Evolutionary conservation across 2,888 invertebrate genomes (phyloP).

Genomic region (Merodon equestris): DNA sequence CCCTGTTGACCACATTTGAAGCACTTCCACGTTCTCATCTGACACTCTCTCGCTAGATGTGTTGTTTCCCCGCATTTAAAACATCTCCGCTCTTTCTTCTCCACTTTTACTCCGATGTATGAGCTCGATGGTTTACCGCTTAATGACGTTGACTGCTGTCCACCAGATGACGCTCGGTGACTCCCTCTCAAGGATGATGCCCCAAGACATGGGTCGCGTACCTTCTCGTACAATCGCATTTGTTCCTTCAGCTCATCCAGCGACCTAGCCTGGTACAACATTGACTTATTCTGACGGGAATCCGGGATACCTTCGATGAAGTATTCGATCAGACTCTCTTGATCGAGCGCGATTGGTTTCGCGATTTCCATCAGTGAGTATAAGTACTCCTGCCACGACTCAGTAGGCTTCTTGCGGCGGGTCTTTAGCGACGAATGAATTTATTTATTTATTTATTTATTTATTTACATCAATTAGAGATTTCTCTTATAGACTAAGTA

Average conservation of each 20-base stretch:
- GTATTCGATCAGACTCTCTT: constrained; percentile 48
- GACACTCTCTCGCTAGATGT: background rate
- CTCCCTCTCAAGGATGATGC: too few species aligned
- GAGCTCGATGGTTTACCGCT: too few species aligned
- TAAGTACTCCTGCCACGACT: constrained; percentile 38
- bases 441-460: too few species aligned
- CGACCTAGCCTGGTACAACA: constrained; percentile 11
- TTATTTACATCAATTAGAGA: too few species aligned
- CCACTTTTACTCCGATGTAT: too few species aligned
- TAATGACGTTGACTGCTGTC: too few species aligned
- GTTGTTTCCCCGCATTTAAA: background rate
- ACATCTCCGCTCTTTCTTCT: background rate
- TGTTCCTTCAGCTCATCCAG: constrained; percentile 15
- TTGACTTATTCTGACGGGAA: background rate
- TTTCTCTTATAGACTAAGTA: too few species aligned
- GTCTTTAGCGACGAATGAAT: constrained; percentile 26
- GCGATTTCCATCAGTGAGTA: constrained; percentile 46
- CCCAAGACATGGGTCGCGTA: background rate
- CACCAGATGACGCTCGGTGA: too few species aligned
- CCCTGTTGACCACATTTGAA: background rate
- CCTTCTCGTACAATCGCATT: constrained; percentile 21
- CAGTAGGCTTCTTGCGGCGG: constrained; percentile 33
- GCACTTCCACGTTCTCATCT: background rate
- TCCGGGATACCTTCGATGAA: constrained; percentile 40
- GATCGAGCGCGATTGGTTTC: constrained; percentile 46